Evolutionary conservation across 64 coral and sea anemone species (phyloP).

Genomic region (Actinia equina): DNA sequence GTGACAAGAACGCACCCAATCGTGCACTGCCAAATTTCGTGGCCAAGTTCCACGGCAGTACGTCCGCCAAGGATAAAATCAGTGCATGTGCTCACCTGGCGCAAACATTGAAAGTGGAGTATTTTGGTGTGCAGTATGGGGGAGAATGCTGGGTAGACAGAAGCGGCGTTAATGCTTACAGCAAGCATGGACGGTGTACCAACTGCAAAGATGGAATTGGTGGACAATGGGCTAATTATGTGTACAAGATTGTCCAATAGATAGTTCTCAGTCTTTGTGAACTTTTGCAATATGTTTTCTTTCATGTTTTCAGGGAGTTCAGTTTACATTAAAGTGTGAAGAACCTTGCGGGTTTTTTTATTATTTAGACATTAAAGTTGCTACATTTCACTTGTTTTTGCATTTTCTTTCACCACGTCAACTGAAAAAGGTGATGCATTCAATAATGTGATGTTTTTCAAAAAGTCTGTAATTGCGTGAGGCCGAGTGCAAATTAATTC

Average conservation of each 20-base stretch:
- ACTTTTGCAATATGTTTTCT: too few relatives aligned
- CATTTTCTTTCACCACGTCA: too few relatives aligned
- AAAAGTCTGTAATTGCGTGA: too few relatives aligned
- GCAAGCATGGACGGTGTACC: constrained; percentile 4
- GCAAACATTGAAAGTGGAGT: not conserved
- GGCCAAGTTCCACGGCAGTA: constrained; percentile 9
- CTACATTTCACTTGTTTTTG: too few relatives aligned
- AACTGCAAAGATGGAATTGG: constrained; percentile 27
- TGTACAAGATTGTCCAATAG: constrained; percentile 3
- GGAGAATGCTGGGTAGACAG: constrained; percentile 23
- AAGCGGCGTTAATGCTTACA: constrained; percentile 6
- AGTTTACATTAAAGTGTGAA: too few relatives aligned
- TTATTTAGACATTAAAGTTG: too few relatives aligned
- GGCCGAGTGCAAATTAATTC: too few relatives aligned
- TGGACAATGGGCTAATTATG: constrained; percentile 14
- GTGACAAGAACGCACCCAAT: not conserved
- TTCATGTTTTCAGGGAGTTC: too few relatives aligned
- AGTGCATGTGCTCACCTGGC: constrained; percentile 18
- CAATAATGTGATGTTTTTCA: too few relatives aligned
- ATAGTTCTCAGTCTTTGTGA: not conserved
- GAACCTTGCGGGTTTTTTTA: too few relatives aligned
- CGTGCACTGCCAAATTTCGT: constrained; percentile 15
- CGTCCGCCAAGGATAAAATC: constrained; percentile 3
- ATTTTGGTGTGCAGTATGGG: constrained; percentile 27
- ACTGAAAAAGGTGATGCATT: too few relatives aligned